A percentile compares a stretch with the other conserved stretches of the same genome.
phyloP scores from a whole-genome alignment of 2,888 invertebrate genomes.

The Drosophila mimica region DNA sequence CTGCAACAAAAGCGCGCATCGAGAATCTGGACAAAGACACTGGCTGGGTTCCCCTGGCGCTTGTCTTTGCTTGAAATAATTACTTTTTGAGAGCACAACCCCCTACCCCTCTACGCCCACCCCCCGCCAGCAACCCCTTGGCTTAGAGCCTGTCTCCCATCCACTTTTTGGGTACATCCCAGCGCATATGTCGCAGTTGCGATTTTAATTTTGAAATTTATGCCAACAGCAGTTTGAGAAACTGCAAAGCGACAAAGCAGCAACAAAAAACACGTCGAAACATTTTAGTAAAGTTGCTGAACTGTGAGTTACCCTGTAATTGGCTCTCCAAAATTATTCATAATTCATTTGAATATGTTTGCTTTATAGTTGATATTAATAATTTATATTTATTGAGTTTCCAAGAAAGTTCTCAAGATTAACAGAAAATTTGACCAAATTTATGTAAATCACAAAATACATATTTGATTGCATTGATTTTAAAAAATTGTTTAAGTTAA shows the following conservation, averaged over 20 bases:
- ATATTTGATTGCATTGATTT: background rate
- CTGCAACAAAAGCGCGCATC: slow-evolving; percentile 64
- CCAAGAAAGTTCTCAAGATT: fast-evolving
- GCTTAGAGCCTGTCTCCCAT: background rate
- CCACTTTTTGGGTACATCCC: slow-evolving; percentile 51
- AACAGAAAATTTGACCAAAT: background rate
- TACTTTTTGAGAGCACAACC: slow-evolving; percentile 72
- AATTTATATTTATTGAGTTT: background rate
- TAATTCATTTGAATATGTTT: background rate
- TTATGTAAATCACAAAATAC: background rate
- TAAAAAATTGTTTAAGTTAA: too few relatives aligned
- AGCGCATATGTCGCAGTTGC: slow-evolving; percentile 80
- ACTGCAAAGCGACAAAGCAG: slow-evolving; percentile 59
- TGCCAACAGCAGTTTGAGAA: slow-evolving; percentile 82
- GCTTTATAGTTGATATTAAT: background rate
- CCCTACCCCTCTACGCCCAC: background rate
- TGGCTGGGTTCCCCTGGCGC: slow-evolving; percentile 60
- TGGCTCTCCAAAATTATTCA: background rate
- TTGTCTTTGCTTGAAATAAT: slow-evolving; percentile 77
- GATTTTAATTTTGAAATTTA: slow-evolving; percentile 83
- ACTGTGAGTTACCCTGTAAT: slow-evolving; percentile 11
- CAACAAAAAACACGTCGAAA: slow-evolving; percentile 27
- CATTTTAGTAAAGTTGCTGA: background rate
- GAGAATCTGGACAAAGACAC: slow-evolving; percentile 42
- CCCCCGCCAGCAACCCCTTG: slow-evolving; percentile 34